Base-by-base conservation (phyloP, 2,113 vertebrate species). In the Phrynosoma blainvillii region DNA sequence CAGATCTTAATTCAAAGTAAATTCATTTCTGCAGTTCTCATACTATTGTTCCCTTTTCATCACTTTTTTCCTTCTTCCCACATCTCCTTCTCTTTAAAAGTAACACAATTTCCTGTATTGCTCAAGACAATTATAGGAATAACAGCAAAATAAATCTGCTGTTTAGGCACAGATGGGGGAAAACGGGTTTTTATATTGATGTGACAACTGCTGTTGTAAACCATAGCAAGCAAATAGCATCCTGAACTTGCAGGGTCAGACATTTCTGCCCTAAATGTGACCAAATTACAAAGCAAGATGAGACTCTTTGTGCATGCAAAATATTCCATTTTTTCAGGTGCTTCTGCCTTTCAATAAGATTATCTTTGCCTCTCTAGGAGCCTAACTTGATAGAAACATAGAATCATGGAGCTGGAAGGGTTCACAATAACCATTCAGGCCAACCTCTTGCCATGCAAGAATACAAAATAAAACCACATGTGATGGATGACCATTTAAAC, bases 1-100 rank as follows among this genome's bases (percentile, higher is more conserved):
- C 76, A 88, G 52, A 77, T 89, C 75, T 86, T 86, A 84, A 91
- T 89, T 92, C 86, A 85, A 88, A 90, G 74, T 79, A 88, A 90
- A 84, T 84, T 11, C 27, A 86, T 79, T 86, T 85, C 87, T 66
- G 91, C 9, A 36, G 18, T 23, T 77, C 21, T 12, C 36, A 32
- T 30, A 59, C 70, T 25, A 16, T 62, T 40, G 5, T 27, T 66
- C 71, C 30, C 30, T 32, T 76, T 75, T 20, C 13, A 40, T 62
- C 79, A 76, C 14, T 30, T 66, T n/a, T 62, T 65, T 7, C 68
- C 68, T 21, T 36, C 20, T 2, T 86, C 89, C 82, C 16, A 0
- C 47, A 47, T 12, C 52, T 77, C 88, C 82, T 82, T 47, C 25
- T 42, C 56, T 74, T 20, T 75, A 89, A 88, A 65, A 21, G 71